phyloP scores from a whole-genome alignment of 2,888 invertebrate species.

The Sinohyriopsis cumingii region DNA sequence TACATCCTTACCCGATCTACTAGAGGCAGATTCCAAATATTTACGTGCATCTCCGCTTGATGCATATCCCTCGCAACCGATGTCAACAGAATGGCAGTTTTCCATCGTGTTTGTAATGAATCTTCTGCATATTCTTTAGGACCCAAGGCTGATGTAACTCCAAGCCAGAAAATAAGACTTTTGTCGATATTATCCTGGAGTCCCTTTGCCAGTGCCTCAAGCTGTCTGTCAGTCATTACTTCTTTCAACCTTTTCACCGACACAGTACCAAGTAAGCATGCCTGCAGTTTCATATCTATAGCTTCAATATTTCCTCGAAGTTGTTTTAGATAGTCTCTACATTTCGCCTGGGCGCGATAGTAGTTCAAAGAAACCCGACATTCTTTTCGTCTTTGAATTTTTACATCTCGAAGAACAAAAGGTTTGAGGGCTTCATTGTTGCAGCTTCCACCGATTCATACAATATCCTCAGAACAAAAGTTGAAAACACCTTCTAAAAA shows the following conservation, averaged over 20 bases:
- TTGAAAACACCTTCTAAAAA: slow-evolving; percentile 63
- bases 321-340: slow-evolving; percentile 15
- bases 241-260: slow-evolving; percentile 16
- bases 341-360: slow-evolving; percentile 37
- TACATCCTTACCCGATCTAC: too few species aligned
- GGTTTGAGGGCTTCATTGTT: slow-evolving; percentile 45
- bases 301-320: slow-evolving; percentile 26
- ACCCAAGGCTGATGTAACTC: too few species aligned
- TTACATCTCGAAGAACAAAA: slow-evolving; percentile 29
- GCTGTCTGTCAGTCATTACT: slow-evolving; percentile 33
- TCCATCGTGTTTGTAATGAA: too few species aligned
- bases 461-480: slow-evolving; percentile 45
- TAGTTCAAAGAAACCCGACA: slow-evolving; percentile 23
- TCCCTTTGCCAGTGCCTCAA: slow-evolving; percentile 12
- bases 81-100: too few species aligned
- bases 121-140: too few species aligned
- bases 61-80: too few species aligned
- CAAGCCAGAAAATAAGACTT: too few species aligned
- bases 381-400: slow-evolving; percentile 20
- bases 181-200: too few species aligned
- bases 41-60: too few species aligned
- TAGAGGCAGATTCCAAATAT: too few species aligned
- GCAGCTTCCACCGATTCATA: slow-evolving; percentile 65
- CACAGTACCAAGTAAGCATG: slow-evolving; percentile 29
- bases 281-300: slow-evolving; percentile 33